Base-by-base conservation (phyloP, 2,797 vertebrate genomes). In the Triplophysa yarkandensis region DNA sequence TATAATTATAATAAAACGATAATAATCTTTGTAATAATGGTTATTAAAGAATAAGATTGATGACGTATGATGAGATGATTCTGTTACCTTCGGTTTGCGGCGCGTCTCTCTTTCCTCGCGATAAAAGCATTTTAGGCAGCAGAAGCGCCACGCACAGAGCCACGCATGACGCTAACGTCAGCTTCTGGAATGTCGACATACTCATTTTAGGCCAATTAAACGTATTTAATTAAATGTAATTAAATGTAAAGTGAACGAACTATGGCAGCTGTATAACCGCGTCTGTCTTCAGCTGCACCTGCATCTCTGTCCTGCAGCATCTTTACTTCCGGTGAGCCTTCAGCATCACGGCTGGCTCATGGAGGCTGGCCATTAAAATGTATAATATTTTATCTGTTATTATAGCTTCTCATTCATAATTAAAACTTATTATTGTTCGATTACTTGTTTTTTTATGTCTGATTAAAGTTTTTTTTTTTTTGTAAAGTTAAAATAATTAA, bases 121-220 rank as follows among this genome's bases (percentile, higher is more conserved):
- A 91, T 11, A 95, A 21, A 71, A 96, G 89, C 84, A 92, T 86
- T 82, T 92, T 94, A 4, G 95, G 95, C 57, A 98, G 90, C 72
- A 98, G 93, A 44, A 98, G 83, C 6, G 93, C 95, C 41, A 94
- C 85, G 63, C 95, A 96, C 58, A 98, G 86, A 63, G 93, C 88
- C 54, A 96, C 79, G 39, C 94, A 95, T 2, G 95, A 95, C 27
- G 90, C 91, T 21, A 94, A 34, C 0, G 92, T 94, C 83, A 97
- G 90, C 84, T 93, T 93, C 74, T 94, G 92, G 27, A 95, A 91
- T 0, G 86, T 83, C 1, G 92, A 92, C 71, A 90, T 86, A 44
- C 87, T 86, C 94, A 97, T 96, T 2, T 0, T 76, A 57, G 6
- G 2, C 7, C n/a, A n/a, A n/a, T n/a, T n/a, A n/a, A n/a, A n/a